Percentiles rank a stretch among this genome's conserved stretches.
Evolutionary conservation across 1,140 invertebrate species (phyloP).

Genomic region (Tyrophagus putrescentiae): DNA sequence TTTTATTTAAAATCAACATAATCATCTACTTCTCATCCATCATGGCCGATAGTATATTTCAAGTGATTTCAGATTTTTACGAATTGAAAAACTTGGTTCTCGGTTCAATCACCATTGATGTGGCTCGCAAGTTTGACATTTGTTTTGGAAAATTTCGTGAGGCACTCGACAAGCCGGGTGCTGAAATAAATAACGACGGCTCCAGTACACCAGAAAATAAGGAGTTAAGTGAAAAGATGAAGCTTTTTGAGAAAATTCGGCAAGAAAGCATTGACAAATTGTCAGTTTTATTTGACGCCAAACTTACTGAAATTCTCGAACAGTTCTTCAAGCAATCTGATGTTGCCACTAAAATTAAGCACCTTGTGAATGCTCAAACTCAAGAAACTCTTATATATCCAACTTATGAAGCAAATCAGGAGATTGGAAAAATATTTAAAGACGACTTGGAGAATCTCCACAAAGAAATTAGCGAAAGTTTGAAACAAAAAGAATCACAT

Average conservation of each 20-base stretch:
- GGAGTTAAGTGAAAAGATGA: neutral
- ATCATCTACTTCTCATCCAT: too few relatives aligned
- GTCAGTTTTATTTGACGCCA: neutral
- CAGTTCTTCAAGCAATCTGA: neutral
- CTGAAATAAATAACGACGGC: too few relatives aligned
- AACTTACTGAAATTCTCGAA: neutral
- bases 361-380: neutral
- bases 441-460: neutral
- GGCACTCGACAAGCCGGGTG: too few relatives aligned
- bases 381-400: neutral
- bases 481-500: neutral
- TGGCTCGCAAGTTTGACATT: too few relatives aligned
- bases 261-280: neutral
- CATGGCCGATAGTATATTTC: too few relatives aligned
- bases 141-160: too few relatives aligned
- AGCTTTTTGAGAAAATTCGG: neutral
- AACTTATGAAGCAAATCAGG: neutral
- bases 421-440: neutral
- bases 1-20: too few relatives aligned
- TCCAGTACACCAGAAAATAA: too few relatives aligned
- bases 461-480: neutral
- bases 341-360: neutral
- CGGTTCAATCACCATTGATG: too few relatives aligned
- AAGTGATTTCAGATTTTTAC: too few relatives aligned
- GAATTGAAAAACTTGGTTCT: too few relatives aligned